Evolutionary conservation across 2,797 vertebrate genomes (phyloP).

Genomic region (Vipera ursinii): DNA sequence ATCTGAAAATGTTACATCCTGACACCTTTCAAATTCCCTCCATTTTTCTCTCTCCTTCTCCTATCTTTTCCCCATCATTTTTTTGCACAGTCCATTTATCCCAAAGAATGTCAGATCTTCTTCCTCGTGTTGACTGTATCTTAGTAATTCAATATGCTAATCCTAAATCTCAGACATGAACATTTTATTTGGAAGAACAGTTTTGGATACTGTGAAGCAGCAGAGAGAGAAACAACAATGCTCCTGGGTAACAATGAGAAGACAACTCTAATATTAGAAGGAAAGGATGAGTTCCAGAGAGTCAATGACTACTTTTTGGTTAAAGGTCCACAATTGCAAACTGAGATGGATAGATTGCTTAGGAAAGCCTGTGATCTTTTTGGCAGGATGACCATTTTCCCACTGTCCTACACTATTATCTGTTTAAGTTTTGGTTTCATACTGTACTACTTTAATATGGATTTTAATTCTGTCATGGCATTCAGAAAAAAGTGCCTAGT

Average conservation of each 20-base stretch:
- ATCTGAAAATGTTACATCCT: conserved; percentile 36
- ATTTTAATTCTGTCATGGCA: background rate
- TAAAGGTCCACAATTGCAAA: background rate
- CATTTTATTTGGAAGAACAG: background rate
- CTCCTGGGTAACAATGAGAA: background rate
- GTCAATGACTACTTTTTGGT: background rate
- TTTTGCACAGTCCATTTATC: conserved; percentile 21
- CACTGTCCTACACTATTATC: background rate
- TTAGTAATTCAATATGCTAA: conserved; percentile 41
- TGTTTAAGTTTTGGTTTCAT: background rate
- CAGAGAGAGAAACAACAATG: background rate
- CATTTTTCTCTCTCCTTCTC: background rate
- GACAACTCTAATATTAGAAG: background rate
- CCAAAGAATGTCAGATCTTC: conserved; percentile 24
- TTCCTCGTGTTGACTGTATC: conserved; percentile 2
- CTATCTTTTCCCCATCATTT: conserved; percentile 10
- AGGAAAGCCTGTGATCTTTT: background rate
- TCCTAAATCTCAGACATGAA: background rate
- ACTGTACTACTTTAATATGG: background rate
- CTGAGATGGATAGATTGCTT: background rate
- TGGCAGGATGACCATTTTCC: background rate
- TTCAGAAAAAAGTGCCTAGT: too few species aligned
- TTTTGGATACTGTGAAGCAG: background rate
- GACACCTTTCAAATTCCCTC: conserved; percentile 12
- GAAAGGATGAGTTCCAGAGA: background rate